Conservation (phyloP, 2,113 vertebrate genomes). For the Peromyscus californicus region DNA sequence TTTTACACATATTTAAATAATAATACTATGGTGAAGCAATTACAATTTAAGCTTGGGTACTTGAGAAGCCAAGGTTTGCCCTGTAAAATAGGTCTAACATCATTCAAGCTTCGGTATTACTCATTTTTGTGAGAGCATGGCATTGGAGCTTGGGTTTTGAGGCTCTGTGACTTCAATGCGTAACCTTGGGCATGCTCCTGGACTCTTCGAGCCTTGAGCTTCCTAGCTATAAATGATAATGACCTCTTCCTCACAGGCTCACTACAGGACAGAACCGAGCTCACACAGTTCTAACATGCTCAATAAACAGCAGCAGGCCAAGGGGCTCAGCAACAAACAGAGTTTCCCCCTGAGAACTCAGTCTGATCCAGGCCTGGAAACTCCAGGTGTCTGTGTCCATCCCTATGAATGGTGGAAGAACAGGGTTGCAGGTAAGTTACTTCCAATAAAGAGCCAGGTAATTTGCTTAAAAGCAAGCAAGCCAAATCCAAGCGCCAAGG, state of each 20-base stretch:
- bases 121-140: not conserved
- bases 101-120: conserved; percentile 4
- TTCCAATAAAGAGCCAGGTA: not conserved
- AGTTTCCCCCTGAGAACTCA: not conserved
- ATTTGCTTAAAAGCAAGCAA: conserved; percentile 34
- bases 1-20: conserved; percentile 67
- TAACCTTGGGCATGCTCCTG: not conserved
- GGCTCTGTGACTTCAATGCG: not conserved
- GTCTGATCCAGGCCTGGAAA: not conserved
- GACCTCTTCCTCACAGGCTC: not conserved
- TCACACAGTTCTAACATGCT: not conserved
- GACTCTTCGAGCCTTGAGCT: not conserved
- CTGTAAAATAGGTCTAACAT: conserved; percentile 20
- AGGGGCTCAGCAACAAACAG: not conserved
- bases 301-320: not conserved
- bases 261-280: not conserved
- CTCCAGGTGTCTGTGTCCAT: not conserved
- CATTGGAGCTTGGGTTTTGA: not conserved
- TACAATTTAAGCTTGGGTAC: not conserved
- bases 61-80: conserved; percentile 37
- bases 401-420: not conserved
- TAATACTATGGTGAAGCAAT: conserved; percentile 48
- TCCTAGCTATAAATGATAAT: conserved; percentile 1
- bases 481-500: not conserved
- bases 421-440: not conserved